These are phyloP conservation scores for Pardalotus punctatus DNA, from an alignment of 2,113 vertebrate species.

Conservation along the genomic window DNA sequence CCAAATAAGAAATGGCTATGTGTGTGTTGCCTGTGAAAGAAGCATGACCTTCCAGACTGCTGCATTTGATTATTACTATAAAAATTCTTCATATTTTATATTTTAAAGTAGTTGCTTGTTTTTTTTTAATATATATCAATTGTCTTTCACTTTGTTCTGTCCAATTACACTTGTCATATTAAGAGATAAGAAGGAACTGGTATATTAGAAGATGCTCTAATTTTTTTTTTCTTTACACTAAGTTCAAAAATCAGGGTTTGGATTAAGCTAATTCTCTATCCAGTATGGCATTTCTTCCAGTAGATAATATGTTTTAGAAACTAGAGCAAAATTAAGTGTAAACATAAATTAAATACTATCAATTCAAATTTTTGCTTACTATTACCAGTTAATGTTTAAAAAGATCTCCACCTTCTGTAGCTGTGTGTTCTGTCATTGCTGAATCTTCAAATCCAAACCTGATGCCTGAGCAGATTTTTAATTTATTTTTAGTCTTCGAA, in stretches of 20 bases:
- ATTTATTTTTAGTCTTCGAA: background rate
- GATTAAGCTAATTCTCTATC: background rate
- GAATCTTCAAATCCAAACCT: background rate
- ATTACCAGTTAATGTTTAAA: background rate
- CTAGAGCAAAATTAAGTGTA: background rate
- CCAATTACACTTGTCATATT: background rate
- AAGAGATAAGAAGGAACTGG: background rate
- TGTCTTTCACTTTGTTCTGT: background rate
- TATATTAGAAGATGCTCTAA: background rate
- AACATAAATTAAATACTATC: background rate
- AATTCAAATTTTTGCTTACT: background rate
- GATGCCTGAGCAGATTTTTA: background rate
- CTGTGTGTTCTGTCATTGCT: background rate
- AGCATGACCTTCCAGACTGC: background rate
- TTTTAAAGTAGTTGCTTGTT: background rate
- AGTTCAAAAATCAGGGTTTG: background rate
- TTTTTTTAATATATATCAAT: background rate
- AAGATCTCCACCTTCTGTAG: background rate
- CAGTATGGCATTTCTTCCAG: background rate
- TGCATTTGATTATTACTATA: background rate
- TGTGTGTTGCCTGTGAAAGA: background rate
- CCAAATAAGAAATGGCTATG: background rate
- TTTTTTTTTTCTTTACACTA: background rate
- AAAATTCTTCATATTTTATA: background rate
- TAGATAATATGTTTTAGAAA: background rate